Percentiles rank a stretch among this genome's conserved stretches.
These are phyloP conservation scores for Pogonophryne albipinna DNA, from an alignment of 2,797 vertebrate species.

Conservation along the genomic window DNA sequence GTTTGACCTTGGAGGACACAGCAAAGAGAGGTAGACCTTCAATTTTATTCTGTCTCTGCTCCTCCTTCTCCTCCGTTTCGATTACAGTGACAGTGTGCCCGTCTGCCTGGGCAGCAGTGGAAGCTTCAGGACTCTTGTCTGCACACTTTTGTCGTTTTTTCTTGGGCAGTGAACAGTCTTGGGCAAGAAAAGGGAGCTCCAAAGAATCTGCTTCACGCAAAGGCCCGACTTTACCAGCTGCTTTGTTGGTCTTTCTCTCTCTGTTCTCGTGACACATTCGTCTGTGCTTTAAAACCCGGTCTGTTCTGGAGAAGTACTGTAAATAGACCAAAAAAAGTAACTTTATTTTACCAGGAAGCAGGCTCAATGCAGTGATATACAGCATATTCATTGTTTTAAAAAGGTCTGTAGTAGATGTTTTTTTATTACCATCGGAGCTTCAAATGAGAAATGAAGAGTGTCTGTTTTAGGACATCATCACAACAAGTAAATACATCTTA, in stretches of 20 bases:
- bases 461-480: too few species aligned
- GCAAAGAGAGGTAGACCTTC: constrained; percentile 93
- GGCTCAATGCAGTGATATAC: background rate
- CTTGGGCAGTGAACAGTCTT: constrained; percentile 95
- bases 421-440: background rate
- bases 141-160: constrained; percentile 94
- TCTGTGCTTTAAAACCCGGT: constrained; percentile 98
- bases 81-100: constrained; percentile 57
- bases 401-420: too few species aligned
- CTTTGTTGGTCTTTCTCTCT: constrained; percentile 92
- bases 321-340: constrained; percentile 28
- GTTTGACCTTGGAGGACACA: constrained; percentile 95
- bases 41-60: constrained; percentile 89
- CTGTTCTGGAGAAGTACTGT: constrained; percentile 99
- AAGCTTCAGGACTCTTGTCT: constrained; percentile 85
- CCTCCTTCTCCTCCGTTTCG: constrained; percentile 85
- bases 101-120: constrained; percentile 66
- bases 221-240: constrained; percentile 90
- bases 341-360: background rate
- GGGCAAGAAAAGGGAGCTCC: constrained; percentile 88
- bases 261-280: constrained; percentile 99
- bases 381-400: background rate
- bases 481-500: too few species aligned
- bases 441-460: too few species aligned
- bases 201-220: constrained; percentile 87